These are phyloP conservation scores for Sebastes miniatus DNA, from an alignment of 2,797 vertebrate genomes.

Conservation along the genomic window DNA sequence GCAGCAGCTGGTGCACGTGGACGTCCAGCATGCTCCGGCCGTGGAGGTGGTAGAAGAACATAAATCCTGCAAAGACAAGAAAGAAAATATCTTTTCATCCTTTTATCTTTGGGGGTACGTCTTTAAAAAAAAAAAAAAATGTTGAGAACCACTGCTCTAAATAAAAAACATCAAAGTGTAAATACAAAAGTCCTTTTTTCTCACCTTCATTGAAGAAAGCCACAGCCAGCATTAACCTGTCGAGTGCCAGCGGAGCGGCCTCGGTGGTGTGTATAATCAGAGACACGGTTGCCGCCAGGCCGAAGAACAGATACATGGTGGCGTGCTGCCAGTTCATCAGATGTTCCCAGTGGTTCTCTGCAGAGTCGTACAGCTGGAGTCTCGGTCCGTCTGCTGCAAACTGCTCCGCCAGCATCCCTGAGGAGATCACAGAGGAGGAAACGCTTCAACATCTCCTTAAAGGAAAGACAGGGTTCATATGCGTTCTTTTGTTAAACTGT, in stretches of 20 bases:
- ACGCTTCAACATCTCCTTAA: no score
- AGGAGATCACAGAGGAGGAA: neutral
- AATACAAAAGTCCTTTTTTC: constrained; percentile 8
- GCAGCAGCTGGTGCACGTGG: constrained; percentile 89
- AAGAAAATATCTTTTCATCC: no score
- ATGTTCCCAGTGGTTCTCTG: constrained; percentile 86
- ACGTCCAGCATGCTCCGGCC: constrained; percentile 90
- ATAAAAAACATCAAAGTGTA: neutral
- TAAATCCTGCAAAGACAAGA: constrained; percentile 82
- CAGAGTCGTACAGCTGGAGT: constrained; percentile 84
- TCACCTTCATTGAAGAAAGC: constrained; percentile 93
- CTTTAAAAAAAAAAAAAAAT: no score
- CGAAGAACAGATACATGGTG: constrained; percentile 96
- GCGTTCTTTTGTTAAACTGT: no score
- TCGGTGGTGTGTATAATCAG: constrained; percentile 85
- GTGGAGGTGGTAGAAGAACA: constrained; percentile 94
- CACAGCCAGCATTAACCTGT: constrained; percentile 87
- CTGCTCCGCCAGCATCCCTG: constrained; percentile 93
- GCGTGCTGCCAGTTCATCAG: constrained; percentile 94
- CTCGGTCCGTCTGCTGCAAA: constrained; percentile 86
- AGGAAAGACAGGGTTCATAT: no score
- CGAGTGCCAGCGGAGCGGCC: constrained; percentile 82
- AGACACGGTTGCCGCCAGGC: constrained; percentile 83
- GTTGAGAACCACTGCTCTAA: no score
- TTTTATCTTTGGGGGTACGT: no score